Conservation (phyloP, 2,113 vertebrate species). For the Propithecus coquereli region DNA sequence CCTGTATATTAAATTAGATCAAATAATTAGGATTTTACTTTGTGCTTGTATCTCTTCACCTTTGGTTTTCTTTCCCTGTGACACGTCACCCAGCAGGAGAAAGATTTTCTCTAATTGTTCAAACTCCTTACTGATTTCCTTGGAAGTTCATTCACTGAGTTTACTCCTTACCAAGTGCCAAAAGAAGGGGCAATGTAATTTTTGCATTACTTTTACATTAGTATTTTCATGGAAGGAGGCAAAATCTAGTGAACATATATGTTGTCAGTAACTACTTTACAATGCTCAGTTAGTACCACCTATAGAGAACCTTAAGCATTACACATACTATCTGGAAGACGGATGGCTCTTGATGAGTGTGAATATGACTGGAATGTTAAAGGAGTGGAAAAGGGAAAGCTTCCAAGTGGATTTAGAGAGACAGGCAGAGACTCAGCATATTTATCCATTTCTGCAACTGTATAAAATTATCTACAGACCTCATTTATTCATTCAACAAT, state of each 20-base stretch:
- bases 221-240: neutral
- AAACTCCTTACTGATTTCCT: neutral
- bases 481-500: neutral
- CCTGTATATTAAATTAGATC: neutral
- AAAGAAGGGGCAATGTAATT: neutral
- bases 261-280: neutral
- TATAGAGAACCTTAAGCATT: neutral
- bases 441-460: neutral
- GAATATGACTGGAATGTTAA: neutral
- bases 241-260: neutral
- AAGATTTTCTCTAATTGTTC: conserved; percentile 22
- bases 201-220: neutral
- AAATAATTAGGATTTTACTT: neutral
- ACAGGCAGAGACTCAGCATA: neutral
- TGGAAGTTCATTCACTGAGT: neutral
- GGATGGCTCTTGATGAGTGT: neutral
- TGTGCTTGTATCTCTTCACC: neutral
- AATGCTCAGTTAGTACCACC: neutral
- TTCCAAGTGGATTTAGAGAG: neutral
- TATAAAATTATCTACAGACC: neutral
- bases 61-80: neutral
- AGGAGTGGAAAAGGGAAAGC: neutral
- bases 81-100: neutral
- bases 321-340: neutral
- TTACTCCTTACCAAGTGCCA: neutral